Evolutionary conservation across 1,140 invertebrate genomes (phyloP), one percentile per base, ranked within the genome.

Genomic region (Eupristina koningsbergeri): DNA sequence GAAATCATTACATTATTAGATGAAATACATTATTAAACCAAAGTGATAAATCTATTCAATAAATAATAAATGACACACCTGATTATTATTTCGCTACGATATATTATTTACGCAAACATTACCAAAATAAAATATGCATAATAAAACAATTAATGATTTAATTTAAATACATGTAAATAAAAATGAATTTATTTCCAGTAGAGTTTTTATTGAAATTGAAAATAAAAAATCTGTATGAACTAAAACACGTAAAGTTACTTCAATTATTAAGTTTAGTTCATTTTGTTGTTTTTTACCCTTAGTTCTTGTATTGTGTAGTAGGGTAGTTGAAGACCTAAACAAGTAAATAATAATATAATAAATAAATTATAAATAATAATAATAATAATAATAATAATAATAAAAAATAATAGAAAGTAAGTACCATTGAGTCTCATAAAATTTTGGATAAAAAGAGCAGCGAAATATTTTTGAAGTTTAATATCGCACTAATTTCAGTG

Each of bases 401-500:
- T 36, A 67, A 34, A 19, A 58, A 26, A 58, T 26, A 58, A 22
- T 67, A 67, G 19, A 36, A 67, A 67, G 64, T 26, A 15, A 67
- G 64, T 15, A 64, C 36, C 17, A 7, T 19, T 19, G 34, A 67
- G 6, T 6, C 64, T 36, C 7, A 3, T 36, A 22, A 34, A 67
- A 67, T 67, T 15, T 36, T 36, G 19, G 64, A 67, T 67, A 67
- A 11, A 67, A 36, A 80, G 53, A 9, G 9, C 53, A 58, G 53
- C 26, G 53, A 26, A 58, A 58, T 58, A 58, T 26, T 26, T 9
- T 58, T 58, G 53, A 9, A 58, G 53, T 58, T 58, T 58, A 58
- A 80, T 80, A 29, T 81, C 29, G 45, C 50, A 34, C 67, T 81
- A 73, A 73, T 74, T 81, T 74, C 34, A 39, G 69, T 31, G 34